These are phyloP conservation scores for Muscicapa comitata DNA, from an alignment of 2,797 vertebrate genomes.

Conservation along the genomic window DNA sequence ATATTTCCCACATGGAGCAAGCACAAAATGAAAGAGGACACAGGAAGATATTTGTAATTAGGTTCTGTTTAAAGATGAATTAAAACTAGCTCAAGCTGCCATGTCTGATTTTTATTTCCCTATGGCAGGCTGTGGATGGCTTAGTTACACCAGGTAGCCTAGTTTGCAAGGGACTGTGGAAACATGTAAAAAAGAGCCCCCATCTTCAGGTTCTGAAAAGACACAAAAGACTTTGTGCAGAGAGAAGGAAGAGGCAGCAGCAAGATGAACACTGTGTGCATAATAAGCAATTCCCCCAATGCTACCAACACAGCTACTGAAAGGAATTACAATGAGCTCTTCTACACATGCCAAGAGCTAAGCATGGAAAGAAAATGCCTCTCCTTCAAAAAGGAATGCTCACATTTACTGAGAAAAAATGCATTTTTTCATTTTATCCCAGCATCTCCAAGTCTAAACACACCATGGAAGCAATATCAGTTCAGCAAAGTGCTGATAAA, in stretches of 20 bases:
- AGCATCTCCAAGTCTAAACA: neutral
- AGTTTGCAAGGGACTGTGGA: neutral
- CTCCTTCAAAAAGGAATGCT: neutral
- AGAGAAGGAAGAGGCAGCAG: conserved; percentile 1
- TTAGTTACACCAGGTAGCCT: neutral
- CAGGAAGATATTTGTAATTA: neutral
- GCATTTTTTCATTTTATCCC: neutral
- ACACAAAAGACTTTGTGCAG: neutral
- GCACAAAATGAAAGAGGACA: neutral
- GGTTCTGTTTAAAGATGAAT: neutral
- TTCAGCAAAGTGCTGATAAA: neutral
- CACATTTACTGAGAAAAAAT: neutral
- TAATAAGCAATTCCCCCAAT: neutral
- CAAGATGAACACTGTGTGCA: neutral
- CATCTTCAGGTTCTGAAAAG: neutral
- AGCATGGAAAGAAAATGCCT: neutral
- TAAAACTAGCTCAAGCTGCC: neutral
- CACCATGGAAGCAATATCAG: neutral
- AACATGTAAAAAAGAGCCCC: neutral
- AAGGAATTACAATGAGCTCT: neutral
- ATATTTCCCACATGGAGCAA: neutral
- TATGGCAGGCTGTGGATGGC: neutral
- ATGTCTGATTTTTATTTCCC: neutral
- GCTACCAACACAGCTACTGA: neutral
- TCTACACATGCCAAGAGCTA: neutral